Evolutionary conservation across 2,113 vertebrate species (phyloP).

Genomic region (Ploceus nigricollis): DNA sequence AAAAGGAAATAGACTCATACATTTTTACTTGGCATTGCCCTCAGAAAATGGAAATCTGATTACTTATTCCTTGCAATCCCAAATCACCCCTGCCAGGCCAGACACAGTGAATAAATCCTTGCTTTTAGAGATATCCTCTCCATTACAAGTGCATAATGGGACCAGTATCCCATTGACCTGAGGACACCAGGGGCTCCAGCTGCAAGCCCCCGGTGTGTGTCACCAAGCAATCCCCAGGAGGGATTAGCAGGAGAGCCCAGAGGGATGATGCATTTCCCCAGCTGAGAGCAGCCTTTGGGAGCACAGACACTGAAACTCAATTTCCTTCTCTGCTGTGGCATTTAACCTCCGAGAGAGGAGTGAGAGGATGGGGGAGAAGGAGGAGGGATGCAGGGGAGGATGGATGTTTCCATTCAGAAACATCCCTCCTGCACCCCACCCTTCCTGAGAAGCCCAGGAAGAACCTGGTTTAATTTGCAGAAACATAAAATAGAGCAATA

Average conservation of each 20-base stretch:
- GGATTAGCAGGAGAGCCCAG: background rate
- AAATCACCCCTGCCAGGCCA: constrained; percentile 54
- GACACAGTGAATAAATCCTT: constrained; percentile 62
- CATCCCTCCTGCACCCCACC: fast-evolving
- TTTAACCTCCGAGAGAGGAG: background rate
- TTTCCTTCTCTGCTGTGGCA: background rate
- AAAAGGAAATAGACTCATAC: background rate
- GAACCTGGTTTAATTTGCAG: background rate
- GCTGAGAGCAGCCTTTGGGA: background rate
- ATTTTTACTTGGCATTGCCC: constrained; percentile 24
- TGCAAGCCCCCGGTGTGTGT: background rate
- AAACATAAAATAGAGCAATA: background rate
- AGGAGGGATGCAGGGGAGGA: background rate
- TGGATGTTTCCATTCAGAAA: background rate
- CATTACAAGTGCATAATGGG: background rate
- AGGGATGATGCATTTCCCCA: background rate
- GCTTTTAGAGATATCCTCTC: background rate
- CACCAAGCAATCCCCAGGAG: background rate
- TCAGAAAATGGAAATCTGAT: constrained; percentile 38
- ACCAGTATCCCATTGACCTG: constrained; percentile 20
- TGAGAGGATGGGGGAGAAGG: background rate
- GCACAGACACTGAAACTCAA: constrained; percentile 17
- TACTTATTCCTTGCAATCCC: constrained; percentile 61
- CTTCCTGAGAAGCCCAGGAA: background rate
- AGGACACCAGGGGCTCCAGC: background rate